Percentiles rank a stretch among this genome's conserved stretches.
These are phyloP conservation scores for Heteromurus nitidus DNA, from an alignment of 2,888 invertebrate genomes.

Conservation along the genomic window DNA sequence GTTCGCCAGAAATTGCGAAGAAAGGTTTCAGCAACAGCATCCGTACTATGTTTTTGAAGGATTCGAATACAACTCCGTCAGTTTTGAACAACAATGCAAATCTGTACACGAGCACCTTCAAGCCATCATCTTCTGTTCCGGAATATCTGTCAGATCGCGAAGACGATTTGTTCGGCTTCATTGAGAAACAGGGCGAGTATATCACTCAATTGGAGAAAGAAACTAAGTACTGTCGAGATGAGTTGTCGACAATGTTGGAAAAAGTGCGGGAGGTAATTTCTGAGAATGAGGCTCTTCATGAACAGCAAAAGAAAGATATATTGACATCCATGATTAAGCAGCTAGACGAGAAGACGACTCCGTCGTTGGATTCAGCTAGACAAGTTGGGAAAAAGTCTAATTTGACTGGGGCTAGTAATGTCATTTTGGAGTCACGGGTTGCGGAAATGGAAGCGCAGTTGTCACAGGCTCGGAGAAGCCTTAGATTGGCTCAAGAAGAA, in stretches of 20 bases:
- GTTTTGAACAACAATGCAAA: constrained; percentile 39
- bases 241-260: constrained; percentile 84
- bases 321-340: constrained; percentile 72
- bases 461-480: constrained; percentile 85
- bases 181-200: constrained; percentile 90
- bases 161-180: constrained; percentile 84
- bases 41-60: constrained; percentile 68
- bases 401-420: constrained; percentile 57
- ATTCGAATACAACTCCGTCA: constrained; percentile 39
- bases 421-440: constrained; percentile 87
- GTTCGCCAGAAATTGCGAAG: constrained; percentile 56
- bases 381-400: constrained; percentile 46
- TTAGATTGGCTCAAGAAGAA: constrained; percentile 84
- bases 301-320: constrained; percentile 79
- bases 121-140: not conserved
- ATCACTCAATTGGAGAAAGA: constrained; percentile 90
- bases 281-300: constrained; percentile 88
- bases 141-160: constrained; percentile 59
- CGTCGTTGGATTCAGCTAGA: constrained; percentile 44
- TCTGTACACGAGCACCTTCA: constrained; percentile 16
- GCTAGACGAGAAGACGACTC: constrained; percentile 73
- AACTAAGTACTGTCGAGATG: constrained; percentile 89
- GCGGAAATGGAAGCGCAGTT: constrained; percentile 90
- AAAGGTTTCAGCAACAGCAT: constrained; percentile 59
- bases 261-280: constrained; percentile 91